phyloP scores from a whole-genome alignment of 2,797 vertebrate genomes.

The Gallinago solitaria region DNA sequence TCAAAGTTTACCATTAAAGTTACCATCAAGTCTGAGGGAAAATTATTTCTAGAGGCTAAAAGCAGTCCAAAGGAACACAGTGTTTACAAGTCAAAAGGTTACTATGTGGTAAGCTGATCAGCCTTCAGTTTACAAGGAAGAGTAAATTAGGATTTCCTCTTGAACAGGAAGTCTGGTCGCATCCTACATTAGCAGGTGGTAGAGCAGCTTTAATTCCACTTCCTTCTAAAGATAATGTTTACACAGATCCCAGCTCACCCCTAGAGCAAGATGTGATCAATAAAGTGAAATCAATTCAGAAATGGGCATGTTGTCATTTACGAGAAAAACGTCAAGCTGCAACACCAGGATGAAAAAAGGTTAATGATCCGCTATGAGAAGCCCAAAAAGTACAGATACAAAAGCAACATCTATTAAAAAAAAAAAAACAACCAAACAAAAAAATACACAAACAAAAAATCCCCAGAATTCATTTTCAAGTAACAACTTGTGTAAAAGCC shows the following conservation, averaged over 20 bases:
- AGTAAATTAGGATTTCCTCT: constrained; percentile 74
- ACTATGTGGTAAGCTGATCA: constrained; percentile 68
- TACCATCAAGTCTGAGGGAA: background rate
- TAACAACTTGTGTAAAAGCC: background rate
- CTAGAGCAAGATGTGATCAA: background rate
- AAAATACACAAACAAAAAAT: no score
- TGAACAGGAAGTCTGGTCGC: constrained; percentile 69
- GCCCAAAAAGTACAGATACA: background rate
- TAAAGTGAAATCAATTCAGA: background rate
- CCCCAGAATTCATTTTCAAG: background rate
- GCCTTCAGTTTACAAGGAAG: constrained; percentile 69
- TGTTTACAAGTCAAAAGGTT: constrained; percentile 75
- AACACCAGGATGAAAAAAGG: background rate
- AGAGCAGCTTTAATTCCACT: constrained; percentile 59
- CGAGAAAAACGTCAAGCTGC: background rate
- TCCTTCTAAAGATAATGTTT: constrained; percentile 63
- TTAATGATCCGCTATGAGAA: background rate
- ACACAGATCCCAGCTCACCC: background rate
- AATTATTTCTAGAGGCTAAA: constrained; percentile 22
- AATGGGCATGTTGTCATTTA: rapidly evolving
- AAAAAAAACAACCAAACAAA: background rate
- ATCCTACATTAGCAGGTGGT: constrained; percentile 74
- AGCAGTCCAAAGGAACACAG: constrained; percentile 62
- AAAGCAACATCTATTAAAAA: background rate
- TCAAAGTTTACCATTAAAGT: background rate